These are phyloP conservation scores for Nixonia krombeini DNA, from an alignment of 1,140 invertebrate genomes.

Conservation along the genomic window DNA sequence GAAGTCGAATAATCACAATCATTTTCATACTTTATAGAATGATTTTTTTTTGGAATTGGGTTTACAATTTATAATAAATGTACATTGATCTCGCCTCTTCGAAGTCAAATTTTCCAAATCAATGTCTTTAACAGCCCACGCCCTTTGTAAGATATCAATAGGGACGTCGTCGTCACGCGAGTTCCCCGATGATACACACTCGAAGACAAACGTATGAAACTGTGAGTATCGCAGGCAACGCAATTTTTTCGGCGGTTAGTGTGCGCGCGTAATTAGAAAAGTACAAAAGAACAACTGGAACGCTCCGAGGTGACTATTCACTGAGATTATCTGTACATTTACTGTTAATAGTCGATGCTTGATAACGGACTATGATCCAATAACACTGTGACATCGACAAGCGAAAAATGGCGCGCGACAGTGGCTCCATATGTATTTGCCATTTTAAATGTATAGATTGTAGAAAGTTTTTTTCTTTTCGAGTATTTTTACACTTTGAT, in stretches of 20 bases:
- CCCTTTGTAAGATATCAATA: constrained; percentile 12
- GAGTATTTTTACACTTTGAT: no score
- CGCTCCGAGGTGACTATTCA: not conserved
- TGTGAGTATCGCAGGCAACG: constrained; percentile 5
- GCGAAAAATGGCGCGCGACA: not conserved
- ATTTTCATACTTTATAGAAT: no score
- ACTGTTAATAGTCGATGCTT: not conserved
- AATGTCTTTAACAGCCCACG: constrained; percentile 13
- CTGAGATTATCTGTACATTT: not conserved
- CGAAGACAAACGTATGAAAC: constrained; percentile 1
- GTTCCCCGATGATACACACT: not conserved
- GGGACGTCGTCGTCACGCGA: constrained; percentile 1
- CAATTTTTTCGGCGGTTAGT: not conserved
- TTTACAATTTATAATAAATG: no score
- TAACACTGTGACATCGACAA: not conserved
- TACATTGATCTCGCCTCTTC: constrained; percentile 2
- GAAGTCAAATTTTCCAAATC: not conserved
- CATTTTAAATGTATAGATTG: no score
- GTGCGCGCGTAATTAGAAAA: not conserved
- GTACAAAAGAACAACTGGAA: not conserved
- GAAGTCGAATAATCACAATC: not conserved
- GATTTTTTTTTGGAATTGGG: not conserved
- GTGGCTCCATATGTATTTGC: no score
- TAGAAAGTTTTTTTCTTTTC: no score
- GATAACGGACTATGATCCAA: constrained; percentile 1